phyloP scores from a whole-genome alignment of 2,113 vertebrate species.

The Catharus bicknelli region DNA sequence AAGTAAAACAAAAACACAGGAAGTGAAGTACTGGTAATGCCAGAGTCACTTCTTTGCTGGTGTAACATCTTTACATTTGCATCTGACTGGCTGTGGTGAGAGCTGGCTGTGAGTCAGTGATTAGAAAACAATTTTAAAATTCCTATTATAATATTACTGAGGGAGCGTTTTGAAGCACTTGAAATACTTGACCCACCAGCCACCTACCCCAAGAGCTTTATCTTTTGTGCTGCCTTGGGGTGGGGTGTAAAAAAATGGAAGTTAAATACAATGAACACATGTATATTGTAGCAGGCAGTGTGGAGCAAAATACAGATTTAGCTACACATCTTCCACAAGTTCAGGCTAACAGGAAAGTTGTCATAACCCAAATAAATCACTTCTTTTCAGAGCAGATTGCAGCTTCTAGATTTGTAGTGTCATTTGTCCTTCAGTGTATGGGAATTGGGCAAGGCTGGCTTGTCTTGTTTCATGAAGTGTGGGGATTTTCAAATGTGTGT shows the following conservation, averaged over 20 bases:
- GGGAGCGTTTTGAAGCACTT: neutral
- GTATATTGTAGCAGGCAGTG: neutral
- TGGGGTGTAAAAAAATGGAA: neutral
- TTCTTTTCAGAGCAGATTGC: neutral
- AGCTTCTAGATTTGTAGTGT: neutral
- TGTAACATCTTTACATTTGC: neutral
- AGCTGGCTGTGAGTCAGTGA: neutral
- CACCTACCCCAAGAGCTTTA: neutral
- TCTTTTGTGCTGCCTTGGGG: neutral
- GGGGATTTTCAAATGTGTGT: neutral
- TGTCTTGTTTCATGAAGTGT: accelerated
- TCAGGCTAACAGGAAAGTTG: neutral
- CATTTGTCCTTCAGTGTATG: neutral
- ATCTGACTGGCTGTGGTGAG: neutral
- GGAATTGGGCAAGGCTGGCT: neutral
- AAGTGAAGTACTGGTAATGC: constrained; percentile 6
- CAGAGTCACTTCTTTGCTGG: neutral
- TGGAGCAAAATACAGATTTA: neutral
- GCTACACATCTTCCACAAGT: neutral
- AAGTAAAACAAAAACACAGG: constrained; percentile 45
- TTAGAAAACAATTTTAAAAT: neutral
- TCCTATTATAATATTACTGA: neutral
- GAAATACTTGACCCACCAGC: neutral
- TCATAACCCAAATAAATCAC: neutral
- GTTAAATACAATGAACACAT: neutral